Conservation (phyloP, 2,113 vertebrate genomes). For the Gopherus flavomarginatus region DNA sequence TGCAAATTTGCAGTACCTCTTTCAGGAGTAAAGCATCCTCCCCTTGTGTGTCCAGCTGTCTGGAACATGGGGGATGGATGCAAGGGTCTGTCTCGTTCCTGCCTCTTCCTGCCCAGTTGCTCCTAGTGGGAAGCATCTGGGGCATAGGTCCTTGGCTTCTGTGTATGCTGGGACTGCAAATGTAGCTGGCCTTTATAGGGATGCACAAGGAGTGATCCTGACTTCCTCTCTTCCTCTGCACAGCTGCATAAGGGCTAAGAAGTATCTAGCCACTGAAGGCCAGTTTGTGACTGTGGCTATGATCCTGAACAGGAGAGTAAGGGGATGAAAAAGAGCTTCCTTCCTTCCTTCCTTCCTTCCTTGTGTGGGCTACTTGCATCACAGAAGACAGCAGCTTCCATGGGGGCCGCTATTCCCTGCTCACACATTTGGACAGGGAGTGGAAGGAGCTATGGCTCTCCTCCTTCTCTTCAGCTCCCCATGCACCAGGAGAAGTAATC, state of each 20-base stretch:
- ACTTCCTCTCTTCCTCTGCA: neutral
- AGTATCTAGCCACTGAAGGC: neutral
- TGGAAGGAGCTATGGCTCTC: neutral
- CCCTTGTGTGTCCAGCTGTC: neutral
- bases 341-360: neutral
- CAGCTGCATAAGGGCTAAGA: neutral
- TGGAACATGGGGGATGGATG: neutral
- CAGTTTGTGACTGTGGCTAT: neutral
- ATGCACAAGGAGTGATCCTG: neutral
- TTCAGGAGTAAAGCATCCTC: slow-evolving; percentile 23
- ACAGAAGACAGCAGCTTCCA: neutral
- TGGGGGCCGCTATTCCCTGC: neutral
- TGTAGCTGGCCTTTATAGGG: rapidly evolving
- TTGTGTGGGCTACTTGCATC: neutral
- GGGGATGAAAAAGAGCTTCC: neutral
- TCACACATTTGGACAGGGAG: neutral
- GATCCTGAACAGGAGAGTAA: neutral
- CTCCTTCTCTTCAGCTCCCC: neutral
- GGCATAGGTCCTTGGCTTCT: neutral
- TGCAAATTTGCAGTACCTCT: slow-evolving; percentile 26
- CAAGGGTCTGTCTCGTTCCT: neutral
- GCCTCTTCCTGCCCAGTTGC: neutral
- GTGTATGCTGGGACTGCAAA: rapidly evolving
- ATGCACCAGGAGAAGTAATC: neutral
- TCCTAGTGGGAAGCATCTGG: neutral